Base-by-base conservation (phyloP, 2,797 vertebrate genomes). In the Toxotes lorentzi region DNA sequence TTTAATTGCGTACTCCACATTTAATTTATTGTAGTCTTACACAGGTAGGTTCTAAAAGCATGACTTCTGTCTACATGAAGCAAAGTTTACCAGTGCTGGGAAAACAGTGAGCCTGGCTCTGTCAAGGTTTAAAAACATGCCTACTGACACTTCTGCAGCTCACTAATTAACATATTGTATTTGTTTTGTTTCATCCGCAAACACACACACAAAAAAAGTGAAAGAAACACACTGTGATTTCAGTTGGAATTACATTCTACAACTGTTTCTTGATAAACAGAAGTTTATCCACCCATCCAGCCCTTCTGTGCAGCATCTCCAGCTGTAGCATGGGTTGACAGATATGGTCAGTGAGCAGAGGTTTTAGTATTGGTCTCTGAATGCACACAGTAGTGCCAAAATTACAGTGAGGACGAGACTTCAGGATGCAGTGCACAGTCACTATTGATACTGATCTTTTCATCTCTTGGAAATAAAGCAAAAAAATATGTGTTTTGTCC, bases 311-410 rank as follows among this genome's bases (percentile, higher is more conserved):
- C 47, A 50, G 58, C n/a, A 63, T 32, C 35, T 70, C 4, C 43
- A 65, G 13, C 12, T 35, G n/a, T 7, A 54, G 54, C 7, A 53
- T 6, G 12, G 11, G 34, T 43, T 45, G 17, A 14, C 21, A 38
- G 32, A 62, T 24, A 24, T 51, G 56, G 21, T 59, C 62, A 61
- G 51, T 19, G 59, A 80, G 23, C 59, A 32, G 23, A 70, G 27
- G 38, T 60, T 76, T 60, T 30, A 4, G 1, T 38, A 66, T 54
- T 61, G n/a, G 38, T 79, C 16, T 40, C 60, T 57, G 38, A 74
- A 50, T 32, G 67, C 27, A 21, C 19, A 75, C 34, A 58, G 24
- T 38, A 38, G 32, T 4, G 17, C 24, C 40, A 43, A 67, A n/a
- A 53, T 48, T 16, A 24, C n/a, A 30, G 35, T 45, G 43, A 60